Evolutionary conservation across 2,797 vertebrate genomes (phyloP), one percentile per base, ranked within the genome.

Genomic region (Tadarida brasiliensis): DNA sequence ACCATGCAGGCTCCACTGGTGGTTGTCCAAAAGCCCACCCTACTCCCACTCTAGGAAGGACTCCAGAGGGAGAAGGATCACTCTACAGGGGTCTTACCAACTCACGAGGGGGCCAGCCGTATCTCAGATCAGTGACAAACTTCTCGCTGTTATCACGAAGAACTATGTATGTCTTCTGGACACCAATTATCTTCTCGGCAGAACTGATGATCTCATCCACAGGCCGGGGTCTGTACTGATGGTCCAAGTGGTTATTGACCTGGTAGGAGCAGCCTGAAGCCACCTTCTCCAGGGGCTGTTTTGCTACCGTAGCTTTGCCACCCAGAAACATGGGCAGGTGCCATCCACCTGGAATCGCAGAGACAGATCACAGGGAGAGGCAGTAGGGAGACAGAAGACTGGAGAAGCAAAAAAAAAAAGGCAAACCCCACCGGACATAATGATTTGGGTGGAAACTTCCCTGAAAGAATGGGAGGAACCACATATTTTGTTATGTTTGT

Each of bases 231-330:
- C 71, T 30, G 44, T 28, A 73, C 24, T 28, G 1, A 47, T 44
- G 3, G 39, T 44, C 39, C 3, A 44, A 4, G 39, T 44, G 39
- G 39, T 44, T 44, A 44, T 44, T 44, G 39, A 44, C 39, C 39
- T 44, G 3, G 3, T 44, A 44, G 39, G 39, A 44, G 39, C 39
- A 4, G 39, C 39, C 24, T 6, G 7, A 16, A 47, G 24, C 39
- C 3, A 2, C 39, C 6, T 0, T 28, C 70, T 9, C 1, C 39
- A 47, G 39, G 15, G 39, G 7, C 22, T 71, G 39, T 44, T 44
- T 44, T 44, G 39, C 7, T 44, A 44, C 39, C 39, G 39, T 44
- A 44, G 39, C 70, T 16, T 73, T 16, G 39, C 14, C 39, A 1
- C 12, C 47, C 70, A 73, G 39, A 47, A 73, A 73, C 12, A 44